Evolutionary conservation across 2,888 invertebrate species (phyloP), one percentile per base, ranked within the genome.

Genomic region (Dicyrtoma fusca): DNA sequence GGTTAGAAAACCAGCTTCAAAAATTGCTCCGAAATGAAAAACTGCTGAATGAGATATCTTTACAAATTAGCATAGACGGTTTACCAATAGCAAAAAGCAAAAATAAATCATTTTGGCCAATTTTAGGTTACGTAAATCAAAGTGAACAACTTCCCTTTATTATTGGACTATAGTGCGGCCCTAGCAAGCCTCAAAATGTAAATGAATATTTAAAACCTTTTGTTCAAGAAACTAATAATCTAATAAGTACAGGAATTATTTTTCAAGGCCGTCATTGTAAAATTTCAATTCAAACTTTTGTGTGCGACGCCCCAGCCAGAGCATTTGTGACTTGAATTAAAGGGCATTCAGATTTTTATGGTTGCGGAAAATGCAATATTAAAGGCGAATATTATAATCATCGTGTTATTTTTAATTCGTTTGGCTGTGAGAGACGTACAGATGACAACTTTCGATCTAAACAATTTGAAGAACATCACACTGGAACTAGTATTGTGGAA

Each of bases 251-350:
- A 45, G 47, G 63, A 14, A 45, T 45, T 11, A 8, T 19, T 19
- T n/a, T 62, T 17, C 13, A 44, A 17, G 19, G 19, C 14, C 5
- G 6, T 44, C 8, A 17, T 13, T 62, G n/a, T 42, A 62, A 62
- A 62, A 8, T 21, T 23, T 8, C 11, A 21, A 55, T 55, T 13
- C 21, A 23, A 4, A 44, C 8, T 3, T 21, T 44, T 44, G 21
- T 11, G 8, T 45, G 47, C n/a, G 63, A 63, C 19, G 44, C 63
- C 1, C 63, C 63, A 1, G 63, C 63, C 13, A 42, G 63, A 42
- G 44, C 63, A 8, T 19, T 47, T 45, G 11, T 63, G 6, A n/a
- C n/a, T 1, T 19, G 14, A 1, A 19, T 44, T 17, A 63, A 47
- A 1, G 45, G 45, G 17, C 63, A 63, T 19, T 45, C 45, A 13